Conservation (phyloP, 2,888 invertebrate species). For the Drosophila diplacantha region DNA sequence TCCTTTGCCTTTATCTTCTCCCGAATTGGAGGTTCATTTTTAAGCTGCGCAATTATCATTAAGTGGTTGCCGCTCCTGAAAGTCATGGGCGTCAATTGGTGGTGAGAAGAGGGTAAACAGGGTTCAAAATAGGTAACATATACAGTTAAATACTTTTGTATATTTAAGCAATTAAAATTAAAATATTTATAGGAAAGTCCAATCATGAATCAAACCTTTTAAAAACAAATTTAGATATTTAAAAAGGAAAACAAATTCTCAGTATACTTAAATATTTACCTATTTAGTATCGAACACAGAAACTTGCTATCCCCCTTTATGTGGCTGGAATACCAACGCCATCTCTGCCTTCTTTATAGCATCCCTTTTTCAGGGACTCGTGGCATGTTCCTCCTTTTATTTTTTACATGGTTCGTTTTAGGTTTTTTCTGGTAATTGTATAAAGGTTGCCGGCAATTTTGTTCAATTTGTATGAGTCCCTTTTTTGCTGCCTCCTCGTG, state of each 20-base stretch:
- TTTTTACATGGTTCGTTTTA: conserved; percentile 14
- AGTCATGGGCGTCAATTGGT: conserved; percentile 7
- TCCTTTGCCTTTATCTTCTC: conserved; percentile 15
- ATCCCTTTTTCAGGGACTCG: conserved; percentile 22
- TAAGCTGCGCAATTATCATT: conserved; percentile 62
- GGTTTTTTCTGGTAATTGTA: conserved; percentile 39
- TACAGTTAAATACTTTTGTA: not conserved
- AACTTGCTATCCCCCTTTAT: not conserved
- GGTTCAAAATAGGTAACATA: not conserved
- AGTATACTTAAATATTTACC: not conserved
- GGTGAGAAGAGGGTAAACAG: not conserved
- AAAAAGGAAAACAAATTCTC: not conserved
- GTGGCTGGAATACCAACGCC: not conserved
- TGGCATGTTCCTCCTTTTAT: conserved; percentile 12
- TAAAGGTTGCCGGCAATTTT: conserved; percentile 59
- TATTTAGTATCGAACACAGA: not conserved
- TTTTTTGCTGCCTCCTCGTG: conserved; percentile 26
- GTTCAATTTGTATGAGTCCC: conserved; percentile 57
- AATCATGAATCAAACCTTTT: not conserved
- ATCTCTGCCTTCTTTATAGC: conserved; percentile 2
- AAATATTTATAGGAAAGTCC: not conserved
- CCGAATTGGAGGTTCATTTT: conserved; percentile 28
- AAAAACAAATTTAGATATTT: not conserved
- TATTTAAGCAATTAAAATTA: not conserved
- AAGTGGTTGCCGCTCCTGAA: conserved; percentile 43